phyloP scores from a whole-genome alignment of 1,140 invertebrate species.

The Chelonus insularis region DNA sequence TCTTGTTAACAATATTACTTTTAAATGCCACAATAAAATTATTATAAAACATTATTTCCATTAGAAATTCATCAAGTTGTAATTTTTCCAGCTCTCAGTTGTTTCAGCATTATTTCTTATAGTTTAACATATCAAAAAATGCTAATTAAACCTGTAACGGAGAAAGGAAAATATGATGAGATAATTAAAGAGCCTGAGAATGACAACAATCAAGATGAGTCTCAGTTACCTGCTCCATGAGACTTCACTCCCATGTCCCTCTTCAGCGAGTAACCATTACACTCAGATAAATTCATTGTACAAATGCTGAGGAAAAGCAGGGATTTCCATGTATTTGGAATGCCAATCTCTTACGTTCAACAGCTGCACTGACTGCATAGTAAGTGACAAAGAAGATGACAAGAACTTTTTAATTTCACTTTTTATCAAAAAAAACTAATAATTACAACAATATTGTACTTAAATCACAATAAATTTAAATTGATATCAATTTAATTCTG shows the following conservation, averaged over 20 bases:
- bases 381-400: neutral
- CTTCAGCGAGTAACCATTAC: conserved; percentile 15
- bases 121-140: no score
- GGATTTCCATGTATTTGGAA: conserved; percentile 37
- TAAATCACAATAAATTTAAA: no score
- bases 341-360: conserved; percentile 11
- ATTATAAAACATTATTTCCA: no score
- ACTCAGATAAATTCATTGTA: conserved; percentile 34
- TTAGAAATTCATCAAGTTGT: no score
- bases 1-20: neutral
- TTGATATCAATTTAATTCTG: no score
- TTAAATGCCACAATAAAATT: no score
- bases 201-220: conserved; percentile 40
- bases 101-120: no score
- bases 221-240: conserved; percentile 8
- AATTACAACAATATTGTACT: no score
- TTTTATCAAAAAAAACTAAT: no score
- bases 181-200: conserved; percentile 26
- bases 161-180: neutral
- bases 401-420: no score
- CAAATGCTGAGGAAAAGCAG: conserved; percentile 32
- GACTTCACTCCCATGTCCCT: conserved; percentile 11
- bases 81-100: no score
- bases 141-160: neutral
- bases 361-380: conserved; percentile 2